Base-by-base conservation (phyloP, 2,797 vertebrate genomes). In the Antennarius maculatus region DNA sequence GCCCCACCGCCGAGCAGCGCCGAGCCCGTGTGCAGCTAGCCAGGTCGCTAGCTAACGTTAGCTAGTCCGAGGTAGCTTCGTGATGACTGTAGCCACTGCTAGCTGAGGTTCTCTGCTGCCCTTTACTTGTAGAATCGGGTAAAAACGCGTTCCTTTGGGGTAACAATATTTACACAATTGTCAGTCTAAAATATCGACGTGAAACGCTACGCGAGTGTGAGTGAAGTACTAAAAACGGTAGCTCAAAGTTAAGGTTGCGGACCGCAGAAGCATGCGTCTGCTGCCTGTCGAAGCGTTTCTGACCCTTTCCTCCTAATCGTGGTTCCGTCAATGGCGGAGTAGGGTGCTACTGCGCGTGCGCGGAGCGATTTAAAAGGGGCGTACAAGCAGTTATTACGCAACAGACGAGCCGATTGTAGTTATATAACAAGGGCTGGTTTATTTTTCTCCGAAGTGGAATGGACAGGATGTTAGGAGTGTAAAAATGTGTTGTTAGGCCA, bases 321-420 rank as follows among this genome's bases (percentile, higher is more conserved):
- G 82, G 81, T 69, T 88, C 80, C 74, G 70, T 92, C 91, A 93
- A 94, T 94, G 93, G 93, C 93, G 93, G 91, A 42, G 54, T 51
- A 16, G 9, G 3, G 1, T 1, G n/a, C 5, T 46, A 54, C 27
- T 69, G 79, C 89, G 91, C 81, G 74, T 71, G 87, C 83, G 89
- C 81, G 28, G 14, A 27, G 18, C 6, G 17, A 57, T 43, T 13
- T 23, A 46, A 46, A 58, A 49, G 28, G 71, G 82, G 85, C 54
- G 88, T 75, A n/a, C 83, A n/a, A 8, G 64, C 1, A 0, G 18
- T 14, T 51, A 64, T 92, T 93, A 92, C 91, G 91, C 83, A 93
- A 93, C 69, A 71, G 57, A 76, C 77, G 59, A 62, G 70, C 61
- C 81, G 53, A 23, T 67, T 77, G 27, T 47, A 45, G 69, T 94